These are phyloP conservation scores for Balaeniceps rex DNA, from an alignment of 2,113 vertebrate species.

Conservation along the genomic window DNA sequence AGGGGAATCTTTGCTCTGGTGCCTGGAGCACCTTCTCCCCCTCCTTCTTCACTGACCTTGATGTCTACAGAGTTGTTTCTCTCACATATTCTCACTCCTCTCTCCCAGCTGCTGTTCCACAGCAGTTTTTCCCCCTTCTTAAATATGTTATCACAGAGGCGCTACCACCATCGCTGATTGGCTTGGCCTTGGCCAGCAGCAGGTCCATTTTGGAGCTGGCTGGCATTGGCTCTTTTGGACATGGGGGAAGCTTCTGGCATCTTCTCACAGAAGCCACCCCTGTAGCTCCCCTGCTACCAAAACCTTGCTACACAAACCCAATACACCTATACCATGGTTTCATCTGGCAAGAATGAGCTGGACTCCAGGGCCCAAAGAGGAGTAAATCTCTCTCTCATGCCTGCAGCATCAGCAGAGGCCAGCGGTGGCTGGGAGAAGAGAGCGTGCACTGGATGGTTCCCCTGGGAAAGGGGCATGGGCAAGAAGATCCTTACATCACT, in stretches of 20 bases:
- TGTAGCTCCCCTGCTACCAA: background rate
- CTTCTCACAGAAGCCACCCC: background rate
- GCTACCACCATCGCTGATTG: accelerated
- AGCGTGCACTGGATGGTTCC: accelerated
- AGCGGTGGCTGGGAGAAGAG: background rate
- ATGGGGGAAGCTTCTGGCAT: background rate
- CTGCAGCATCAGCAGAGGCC: background rate
- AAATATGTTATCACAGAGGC: background rate
- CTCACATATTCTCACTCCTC: background rate
- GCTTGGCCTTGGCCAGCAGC: background rate
- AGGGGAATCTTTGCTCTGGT: background rate
- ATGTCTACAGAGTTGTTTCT: background rate
- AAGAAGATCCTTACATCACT: background rate
- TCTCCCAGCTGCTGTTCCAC: background rate
- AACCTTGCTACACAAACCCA: background rate
- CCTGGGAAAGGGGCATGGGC: background rate
- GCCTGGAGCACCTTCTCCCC: background rate
- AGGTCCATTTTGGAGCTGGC: accelerated
- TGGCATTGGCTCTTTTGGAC: background rate
- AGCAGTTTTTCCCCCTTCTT: background rate
- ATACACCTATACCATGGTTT: background rate
- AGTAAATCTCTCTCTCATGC: accelerated
- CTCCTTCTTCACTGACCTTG: background rate
- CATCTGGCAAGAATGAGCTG: background rate
- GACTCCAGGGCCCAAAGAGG: background rate